Conservation (phyloP, 2,888 invertebrate genomes). For the Amiota minor region DNA sequence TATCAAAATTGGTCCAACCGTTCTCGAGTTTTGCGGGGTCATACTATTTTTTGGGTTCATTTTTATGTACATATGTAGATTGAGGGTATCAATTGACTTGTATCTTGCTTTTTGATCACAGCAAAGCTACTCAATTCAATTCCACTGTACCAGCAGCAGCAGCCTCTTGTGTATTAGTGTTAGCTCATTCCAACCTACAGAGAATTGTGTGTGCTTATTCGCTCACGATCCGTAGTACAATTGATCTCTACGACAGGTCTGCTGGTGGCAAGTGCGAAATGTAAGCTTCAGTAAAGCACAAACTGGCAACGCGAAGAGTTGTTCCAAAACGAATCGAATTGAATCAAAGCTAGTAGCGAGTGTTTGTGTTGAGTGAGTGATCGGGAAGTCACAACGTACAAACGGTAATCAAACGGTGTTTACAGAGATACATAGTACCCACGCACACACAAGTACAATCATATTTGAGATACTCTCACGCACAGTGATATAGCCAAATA, state of each 20-base stretch:
- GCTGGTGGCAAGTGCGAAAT: constrained; percentile 62
- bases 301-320: constrained; percentile 57
- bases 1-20: no score
- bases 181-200: not conserved
- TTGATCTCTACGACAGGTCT: constrained; percentile 28
- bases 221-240: no score
- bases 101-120: no score
- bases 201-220: not conserved
- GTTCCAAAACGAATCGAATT: constrained; percentile 41
- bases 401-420: constrained; percentile 24
- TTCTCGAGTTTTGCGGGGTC: no score
- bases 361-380: constrained; percentile 25
- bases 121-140: no score
- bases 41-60: no score
- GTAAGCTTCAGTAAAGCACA: constrained; percentile 59
- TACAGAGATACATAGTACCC: constrained; percentile 39
- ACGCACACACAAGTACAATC: constrained; percentile 21
- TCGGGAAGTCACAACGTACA: constrained; percentile 53
- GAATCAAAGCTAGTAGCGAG: constrained; percentile 37
- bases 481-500: constrained; percentile 39
- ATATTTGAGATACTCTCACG: constrained; percentile 37
- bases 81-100: no score
- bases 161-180: not conserved
- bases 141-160: no score
- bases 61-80: no score